Conservation (phyloP, 2,113 vertebrate genomes). For the Petrocephalus microphthalmus region DNA sequence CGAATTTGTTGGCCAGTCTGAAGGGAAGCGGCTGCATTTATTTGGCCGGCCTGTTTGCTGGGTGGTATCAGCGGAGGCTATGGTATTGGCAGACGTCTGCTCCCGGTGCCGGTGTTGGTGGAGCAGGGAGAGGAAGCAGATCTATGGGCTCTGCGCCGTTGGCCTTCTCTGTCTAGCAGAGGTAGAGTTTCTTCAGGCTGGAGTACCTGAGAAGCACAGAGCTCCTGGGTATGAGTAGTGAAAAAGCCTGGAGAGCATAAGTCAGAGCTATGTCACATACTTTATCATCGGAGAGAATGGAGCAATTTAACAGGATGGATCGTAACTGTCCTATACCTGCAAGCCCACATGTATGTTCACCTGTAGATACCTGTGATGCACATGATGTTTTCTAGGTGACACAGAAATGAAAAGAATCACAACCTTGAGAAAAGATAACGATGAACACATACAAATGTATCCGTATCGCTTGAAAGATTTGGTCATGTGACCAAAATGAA, state of each 20-base stretch:
- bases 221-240: conserved; percentile 97
- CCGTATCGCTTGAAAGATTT: neutral
- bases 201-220: conserved; percentile 82
- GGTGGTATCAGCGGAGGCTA: conserved; percentile 27
- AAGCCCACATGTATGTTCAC: neutral
- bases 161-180: conserved; percentile 83
- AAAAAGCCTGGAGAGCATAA: conserved; percentile 64
- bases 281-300: neutral
- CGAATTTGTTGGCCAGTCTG: conserved; percentile 45
- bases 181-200: conserved; percentile 76
- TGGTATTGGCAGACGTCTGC: conserved; percentile 77
- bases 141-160: conserved; percentile 79
- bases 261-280: neutral
- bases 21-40: neutral
- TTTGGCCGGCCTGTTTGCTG: neutral
- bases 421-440: neutral
- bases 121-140: conserved; percentile 78
- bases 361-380: neutral
- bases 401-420: neutral
- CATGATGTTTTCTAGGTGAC: neutral
- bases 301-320: neutral
- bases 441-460: neutral
- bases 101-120: conserved; percentile 91
- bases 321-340: neutral
- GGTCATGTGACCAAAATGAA: neutral